Evolutionary conservation across 2,113 vertebrate species (phyloP), one percentile per base, ranked within the genome.

Genomic region (Nothocercus nigrocapillus): DNA sequence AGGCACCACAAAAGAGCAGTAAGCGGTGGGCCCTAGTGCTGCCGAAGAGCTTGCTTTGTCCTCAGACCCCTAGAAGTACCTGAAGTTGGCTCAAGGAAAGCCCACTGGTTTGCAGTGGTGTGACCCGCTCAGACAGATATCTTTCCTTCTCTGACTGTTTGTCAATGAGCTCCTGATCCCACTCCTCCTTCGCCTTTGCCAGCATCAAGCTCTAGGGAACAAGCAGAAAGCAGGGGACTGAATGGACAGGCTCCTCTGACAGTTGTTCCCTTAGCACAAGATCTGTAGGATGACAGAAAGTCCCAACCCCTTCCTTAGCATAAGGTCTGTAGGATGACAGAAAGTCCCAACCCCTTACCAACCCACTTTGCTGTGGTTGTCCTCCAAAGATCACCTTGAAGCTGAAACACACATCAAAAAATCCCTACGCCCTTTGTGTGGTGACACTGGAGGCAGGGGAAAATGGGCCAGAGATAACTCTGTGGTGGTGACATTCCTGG

Each of bases 121-220:
- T 97, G 36, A 99, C 97, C 90, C 98, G 97, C 94, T 99, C 99
- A 0, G 97, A 94, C 93, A 99, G 98, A 80, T 99, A 99, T 15
- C 97, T 97, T 28, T 97, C 94, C 93, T 99, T 99, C 97, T 99
- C 99, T 3, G 98, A 96, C 89, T 99, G 98, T 30, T 98, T 99
- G 32, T 98, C 98, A 70, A 98, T 90, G 0, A 98, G 95, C 93
- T 99, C 99, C 94, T 99, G 98, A 8, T 99, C 99, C 96, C 99
- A 97, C 81, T 98, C 98, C 88, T 99, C 99, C 89, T 99, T 99
- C 3, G 99, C 99, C 90, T 99, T 99, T 79, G 99, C 98, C 92
- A 99, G 98, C 99, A 99, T 98, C 97, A 99, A 90, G 96, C 99
- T 99, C 99, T 99, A 53, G 0, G 70, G 28, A 72, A 80, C 74